phyloP scores from a whole-genome alignment of 2,888 invertebrate genomes.

The Corbicula japonica region DNA sequence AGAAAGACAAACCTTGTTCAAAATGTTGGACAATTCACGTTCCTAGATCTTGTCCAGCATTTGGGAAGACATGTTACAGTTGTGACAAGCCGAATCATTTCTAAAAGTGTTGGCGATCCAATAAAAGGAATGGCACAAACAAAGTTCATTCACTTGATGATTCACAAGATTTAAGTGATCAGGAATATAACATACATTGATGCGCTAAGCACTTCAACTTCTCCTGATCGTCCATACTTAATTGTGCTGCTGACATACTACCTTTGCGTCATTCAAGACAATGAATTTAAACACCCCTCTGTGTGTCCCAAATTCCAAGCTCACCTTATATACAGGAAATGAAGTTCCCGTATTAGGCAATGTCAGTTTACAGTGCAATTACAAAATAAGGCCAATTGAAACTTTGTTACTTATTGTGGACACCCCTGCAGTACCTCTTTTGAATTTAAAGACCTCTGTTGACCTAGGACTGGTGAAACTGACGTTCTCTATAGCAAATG shows the following conservation, averaged over 20 bases:
- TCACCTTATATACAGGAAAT: constrained; percentile 17
- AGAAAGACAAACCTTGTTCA: constrained; percentile 3
- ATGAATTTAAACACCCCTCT: constrained; percentile 10
- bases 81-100: constrained; percentile 34
- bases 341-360: constrained; percentile 14
- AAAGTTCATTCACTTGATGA: constrained; percentile 3
- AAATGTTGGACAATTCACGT: constrained; percentile 16
- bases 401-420: constrained; percentile 2
- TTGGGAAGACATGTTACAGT: constrained; percentile 7
- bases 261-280: not conserved
- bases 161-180: not conserved
- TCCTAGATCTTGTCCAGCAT: constrained; percentile 6
- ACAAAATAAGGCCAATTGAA: constrained; percentile 1
- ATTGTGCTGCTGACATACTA: constrained; percentile 5
- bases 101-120: constrained; percentile 13
- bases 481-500: constrained; percentile 29
- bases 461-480: constrained; percentile 19
- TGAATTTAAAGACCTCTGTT: constrained; percentile 12
- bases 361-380: not conserved
- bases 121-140: not conserved
- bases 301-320: not conserved
- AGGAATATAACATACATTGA: constrained; percentile 7
- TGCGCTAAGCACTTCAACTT: constrained; percentile 11
- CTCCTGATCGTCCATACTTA: constrained; percentile 18
- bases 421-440: constrained; percentile 2